Base-by-base conservation (phyloP, 2,113 vertebrate genomes). In the Aix galericulata region DNA sequence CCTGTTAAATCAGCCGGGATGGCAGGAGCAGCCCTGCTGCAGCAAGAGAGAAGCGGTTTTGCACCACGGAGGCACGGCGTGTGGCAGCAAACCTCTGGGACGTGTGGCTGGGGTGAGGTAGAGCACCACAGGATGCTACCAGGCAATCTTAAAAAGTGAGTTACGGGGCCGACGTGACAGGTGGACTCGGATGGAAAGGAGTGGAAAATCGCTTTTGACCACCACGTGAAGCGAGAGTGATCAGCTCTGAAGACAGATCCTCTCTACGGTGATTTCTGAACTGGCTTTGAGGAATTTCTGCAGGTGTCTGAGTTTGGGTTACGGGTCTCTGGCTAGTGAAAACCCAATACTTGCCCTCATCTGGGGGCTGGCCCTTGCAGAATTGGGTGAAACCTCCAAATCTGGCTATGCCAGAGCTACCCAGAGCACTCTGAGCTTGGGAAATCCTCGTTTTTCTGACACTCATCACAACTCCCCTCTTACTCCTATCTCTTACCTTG, bases 201-300 rank as follows among this genome's bases (percentile, higher is more conserved):
- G 1, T 13, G 6, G 38, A 72, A 71, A 75, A 72, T 15, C 4
- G 9, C 1, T 42, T 88, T 90, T 67, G 82, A 8, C 26, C 4
- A 2, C 23, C 4, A 3, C 6, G 3, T 23, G 55, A 46, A 73
- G 16, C 3, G 17, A 32, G 26, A 69, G 6, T 0, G 0, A 9
- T 26, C 44, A 27, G 26, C 71, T 71, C 34, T 34, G n/a, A 44
- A 58, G 60, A 40, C 38, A 14, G 31, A 59, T 13, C 27, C 18
- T 16, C 12, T 55, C 0, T 4, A 7, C 6, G 9, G n/a, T 72
- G 76, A 59, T 6, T 48, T 40, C 1, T 1, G 18, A 64, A 55
- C 29, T 60, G 0, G 20, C 59, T 48, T 75, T 25, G 52, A 74
- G 50, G 55, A 46, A n/a, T 52, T 88, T 56, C 50, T 67, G 46